A percentile compares a stretch with the other conserved stretches of the same genome.
Conservation (phyloP, 1,140 invertebrate species). For the Carposina sasakii region DNA sequence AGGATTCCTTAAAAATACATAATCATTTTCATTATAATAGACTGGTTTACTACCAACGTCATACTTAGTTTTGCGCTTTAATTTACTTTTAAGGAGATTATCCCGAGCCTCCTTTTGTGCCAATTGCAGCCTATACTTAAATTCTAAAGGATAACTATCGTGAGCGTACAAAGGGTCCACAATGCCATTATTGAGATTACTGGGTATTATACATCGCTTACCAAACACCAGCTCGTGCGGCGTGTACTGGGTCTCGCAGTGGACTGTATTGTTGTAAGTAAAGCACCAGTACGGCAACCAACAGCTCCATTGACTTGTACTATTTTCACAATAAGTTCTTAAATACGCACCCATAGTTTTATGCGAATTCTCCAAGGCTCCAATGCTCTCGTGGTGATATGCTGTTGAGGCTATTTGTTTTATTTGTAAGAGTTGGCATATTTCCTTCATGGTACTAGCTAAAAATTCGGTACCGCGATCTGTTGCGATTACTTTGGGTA, state of each 20-base stretch:
- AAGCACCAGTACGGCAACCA: background rate
- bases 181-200: too few relatives aligned
- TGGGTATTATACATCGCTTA: too few relatives aligned
- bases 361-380: too few relatives aligned
- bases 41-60: background rate
- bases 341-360: background rate
- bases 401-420: background rate
- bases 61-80: background rate
- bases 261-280: background rate
- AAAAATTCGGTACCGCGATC: constrained; percentile 4
- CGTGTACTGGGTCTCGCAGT: background rate
- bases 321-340: background rate
- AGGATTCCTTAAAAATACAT: background rate
- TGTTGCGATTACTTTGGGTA: background rate
- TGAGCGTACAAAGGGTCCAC: background rate
- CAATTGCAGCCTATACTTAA: background rate
- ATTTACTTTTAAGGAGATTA: too few relatives aligned
- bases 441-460: background rate
- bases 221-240: background rate
- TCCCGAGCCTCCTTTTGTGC: background rate
- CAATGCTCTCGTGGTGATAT: background rate
- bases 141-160: background rate
- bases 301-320: background rate
- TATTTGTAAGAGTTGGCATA: constrained; percentile 1
- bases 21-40: background rate